A percentile compares a stretch with the other conserved stretches of the same genome.
These are phyloP conservation scores for Sesia apiformis DNA, from an alignment of 2,888 invertebrate species.

Conservation along the genomic window DNA sequence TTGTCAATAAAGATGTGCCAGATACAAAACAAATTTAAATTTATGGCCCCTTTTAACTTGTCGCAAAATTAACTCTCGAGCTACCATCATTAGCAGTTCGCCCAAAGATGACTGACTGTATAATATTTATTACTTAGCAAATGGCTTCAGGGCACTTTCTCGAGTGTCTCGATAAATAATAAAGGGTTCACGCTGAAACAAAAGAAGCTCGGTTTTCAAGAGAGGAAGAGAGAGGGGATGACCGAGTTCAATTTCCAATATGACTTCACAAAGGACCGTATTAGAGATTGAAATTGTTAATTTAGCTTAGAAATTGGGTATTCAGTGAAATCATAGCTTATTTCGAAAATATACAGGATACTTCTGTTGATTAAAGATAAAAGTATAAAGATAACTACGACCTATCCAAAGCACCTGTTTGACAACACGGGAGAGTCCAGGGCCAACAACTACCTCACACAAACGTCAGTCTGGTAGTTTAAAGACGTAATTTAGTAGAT, in stretches of 20 bases:
- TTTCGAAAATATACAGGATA: too few relatives aligned
- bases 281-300: not conserved
- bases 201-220: not conserved
- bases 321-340: not conserved
- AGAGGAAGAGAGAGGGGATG: not conserved
- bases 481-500: too few relatives aligned
- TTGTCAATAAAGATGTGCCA: not conserved
- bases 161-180: not conserved
- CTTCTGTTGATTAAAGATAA: too few relatives aligned
- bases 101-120: not conserved
- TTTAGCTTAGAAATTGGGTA: not conserved
- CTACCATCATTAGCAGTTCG: conserved; percentile 1
- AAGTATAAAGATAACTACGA: too few relatives aligned
- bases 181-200: not conserved
- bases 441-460: too few relatives aligned
- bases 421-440: too few relatives aligned
- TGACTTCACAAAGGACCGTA: not conserved
- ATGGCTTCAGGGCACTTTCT: conserved; percentile 1
- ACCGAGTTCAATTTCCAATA: not conserved
- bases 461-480: too few relatives aligned
- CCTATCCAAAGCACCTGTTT: too few relatives aligned
- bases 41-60: conserved; percentile 2
- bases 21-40: conserved; percentile 1
- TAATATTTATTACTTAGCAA: conserved; percentile 3
- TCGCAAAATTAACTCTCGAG: not conserved